Evolutionary conservation across 2,797 vertebrate genomes (phyloP), one percentile per base, ranked within the genome.

Genomic region (Acanthurus leucopareius): DNA sequence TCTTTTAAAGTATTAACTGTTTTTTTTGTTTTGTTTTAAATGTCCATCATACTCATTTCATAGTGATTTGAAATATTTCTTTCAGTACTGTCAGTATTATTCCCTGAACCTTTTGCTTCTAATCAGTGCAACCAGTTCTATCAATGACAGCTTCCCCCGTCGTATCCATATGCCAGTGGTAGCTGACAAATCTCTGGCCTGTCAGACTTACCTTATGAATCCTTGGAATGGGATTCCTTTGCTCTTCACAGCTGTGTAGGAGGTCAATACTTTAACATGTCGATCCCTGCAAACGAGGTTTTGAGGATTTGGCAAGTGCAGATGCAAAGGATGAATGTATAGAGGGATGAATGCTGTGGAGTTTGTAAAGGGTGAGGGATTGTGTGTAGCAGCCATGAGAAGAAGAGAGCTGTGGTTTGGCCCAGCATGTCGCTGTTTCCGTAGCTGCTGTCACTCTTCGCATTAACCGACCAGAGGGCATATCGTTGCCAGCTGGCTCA

Each of bases 361-460:
- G 47, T 19, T 5, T 47, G 53, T 47, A 1, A 91, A 91, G 85
- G 0, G 93, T 92, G 83, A 82, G 82, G 53, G 20, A 52, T 58
- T 60, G 59, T 58, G 52, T 51, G 73, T 62, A 44, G 82, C 90
- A 62, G 69, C 53, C 0, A 2, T 60, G 75, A 57, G 51, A 64
- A 35, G 44, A 57, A 68, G 49, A 40, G 52, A 70, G 48, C 47
- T 79, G 84, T 28, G 62, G 83, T 86, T 89, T 84, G 82, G 74
- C 65, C 53, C 10, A 6, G 54, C 9, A 4, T 16, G 44, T 71
- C 10, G 16, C 59, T 70, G 51, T 77, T 82, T 77, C 79, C 17
- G 25, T 58, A 58, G 48, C 53, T 57, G 44, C 67, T 75, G 56
- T 89, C 73, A 62, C 40, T 77, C 54, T 54, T 79, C 56, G 20